Base-by-base conservation (phyloP, 1,140 invertebrate species). In the Hylaeus anthracinus region DNA sequence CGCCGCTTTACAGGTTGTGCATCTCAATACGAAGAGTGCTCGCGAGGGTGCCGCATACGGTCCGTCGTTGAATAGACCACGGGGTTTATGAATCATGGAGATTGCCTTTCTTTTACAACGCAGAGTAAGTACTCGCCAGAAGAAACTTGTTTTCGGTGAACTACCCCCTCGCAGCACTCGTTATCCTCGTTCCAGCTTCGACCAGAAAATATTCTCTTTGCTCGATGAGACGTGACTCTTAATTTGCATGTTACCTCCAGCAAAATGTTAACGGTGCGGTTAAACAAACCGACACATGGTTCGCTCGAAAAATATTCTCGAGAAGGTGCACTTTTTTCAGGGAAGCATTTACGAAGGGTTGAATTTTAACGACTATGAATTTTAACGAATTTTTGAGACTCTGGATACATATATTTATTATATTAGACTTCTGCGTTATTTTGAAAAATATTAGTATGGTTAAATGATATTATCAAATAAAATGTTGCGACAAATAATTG, bases 51-150 rank as follows among this genome's bases (percentile, higher is more conserved):
- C 6, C 1, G 26, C 51, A 1, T 64, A 41, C 37, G 1, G 5
- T 48, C 6, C 12, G 26, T 26, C 26, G 14, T 2, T 15, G 37
- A 70, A 53, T 39, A 64, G 43, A 41, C 76, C 10, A 9, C 37
- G n/a, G 8, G 43, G 45, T 73, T 73, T 64, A 41, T 72, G 56
- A 79, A 79, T 65, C 71, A 73, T 73, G 61, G 61, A 65, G 51
- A 79, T 73, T 72, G 37, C 37, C 39, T 10, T 66, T 48, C 71
- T 51, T 79, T n/a, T 8, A 48, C 48, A n/a, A 9, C 58, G 4
- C 9, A 51, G 41, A 12, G 60, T 43, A 53, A n/a, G n/a, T n/a
- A 37, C 26, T 53, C 41, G n/a, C 8, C 5, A n/a, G 64, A 66
- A 9, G 64, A n/a, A 66, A 15, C 64, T 64, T 64, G 61, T 43